Percentiles rank a stretch among this genome's conserved stretches.
These are phyloP conservation scores for Xyrichtys novacula DNA, from an alignment of 2,797 vertebrate genomes.

Conservation along the genomic window DNA sequence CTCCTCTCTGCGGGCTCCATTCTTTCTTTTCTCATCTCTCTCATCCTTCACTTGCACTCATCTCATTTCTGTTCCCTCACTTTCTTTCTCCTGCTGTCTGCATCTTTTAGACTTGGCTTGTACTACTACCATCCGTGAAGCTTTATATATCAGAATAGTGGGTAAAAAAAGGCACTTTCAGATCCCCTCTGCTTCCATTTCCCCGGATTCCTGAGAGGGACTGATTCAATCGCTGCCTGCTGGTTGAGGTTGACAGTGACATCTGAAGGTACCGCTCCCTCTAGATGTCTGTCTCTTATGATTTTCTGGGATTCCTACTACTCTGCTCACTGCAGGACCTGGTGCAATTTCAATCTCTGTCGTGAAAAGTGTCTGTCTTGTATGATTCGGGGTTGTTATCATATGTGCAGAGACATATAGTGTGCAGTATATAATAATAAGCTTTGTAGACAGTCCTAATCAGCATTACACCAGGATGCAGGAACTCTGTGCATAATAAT, in stretches of 20 bases:
- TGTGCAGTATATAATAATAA: slow-evolving; percentile 31
- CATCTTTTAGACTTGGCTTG: slow-evolving; percentile 31
- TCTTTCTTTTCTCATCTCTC: slow-evolving; percentile 36
- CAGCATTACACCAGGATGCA: slow-evolving; percentile 29
- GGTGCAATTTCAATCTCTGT: slow-evolving; percentile 13
- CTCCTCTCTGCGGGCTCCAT: slow-evolving; percentile 6
- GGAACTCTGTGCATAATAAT: slow-evolving; percentile 19
- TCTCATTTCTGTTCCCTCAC: slow-evolving; percentile 15
- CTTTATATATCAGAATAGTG: slow-evolving; percentile 33
- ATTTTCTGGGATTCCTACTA: slow-evolving; percentile 34
- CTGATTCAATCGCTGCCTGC: slow-evolving; percentile 61
- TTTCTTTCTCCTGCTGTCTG: slow-evolving; percentile 33
- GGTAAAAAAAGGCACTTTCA: slow-evolving; percentile 39
- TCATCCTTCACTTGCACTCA: slow-evolving; percentile 19
- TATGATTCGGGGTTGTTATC: slow-evolving; percentile 42
- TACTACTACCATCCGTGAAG: slow-evolving; percentile 32
- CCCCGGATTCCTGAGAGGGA: slow-evolving; percentile 61
- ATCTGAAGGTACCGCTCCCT: slow-evolving; percentile 64
- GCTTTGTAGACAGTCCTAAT: slow-evolving; percentile 24
- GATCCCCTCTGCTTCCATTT: slow-evolving; percentile 58
- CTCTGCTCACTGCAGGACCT: slow-evolving; percentile 14
- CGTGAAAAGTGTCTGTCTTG: slow-evolving; percentile 32
- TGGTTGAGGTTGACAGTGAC: slow-evolving; percentile 64
- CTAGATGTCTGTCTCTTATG: slow-evolving; percentile 49
- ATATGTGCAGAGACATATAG: slow-evolving; percentile 7